These are phyloP conservation scores for Hybos culiciformis DNA, from an alignment of 2,888 invertebrate genomes.

Conservation along the genomic window DNA sequence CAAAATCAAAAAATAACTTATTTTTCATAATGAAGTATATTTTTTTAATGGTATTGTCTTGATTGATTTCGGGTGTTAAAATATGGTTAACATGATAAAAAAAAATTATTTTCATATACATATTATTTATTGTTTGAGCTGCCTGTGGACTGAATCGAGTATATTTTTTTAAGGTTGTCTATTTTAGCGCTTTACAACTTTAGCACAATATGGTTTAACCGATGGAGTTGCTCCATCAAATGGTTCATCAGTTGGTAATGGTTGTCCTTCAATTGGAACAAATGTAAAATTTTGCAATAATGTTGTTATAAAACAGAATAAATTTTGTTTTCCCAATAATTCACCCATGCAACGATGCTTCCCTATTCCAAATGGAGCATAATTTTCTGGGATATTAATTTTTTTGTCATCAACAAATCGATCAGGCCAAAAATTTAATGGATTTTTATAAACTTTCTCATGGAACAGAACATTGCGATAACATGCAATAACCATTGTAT, in stretches of 20 bases:
- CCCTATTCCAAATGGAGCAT: conserved; percentile 64
- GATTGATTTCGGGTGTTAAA: too few species aligned
- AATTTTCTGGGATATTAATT: conserved; percentile 49
- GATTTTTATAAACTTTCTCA: conserved; percentile 51
- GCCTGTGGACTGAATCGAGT: too few species aligned
- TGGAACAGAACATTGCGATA: conserved; percentile 59
- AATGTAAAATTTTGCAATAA: conserved; percentile 62
- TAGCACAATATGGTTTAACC: conserved; percentile 55
- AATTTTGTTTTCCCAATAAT: conserved; percentile 55
- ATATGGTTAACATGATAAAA: too few species aligned
- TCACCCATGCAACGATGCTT: conserved; percentile 76
- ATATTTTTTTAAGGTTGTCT: too few species aligned
- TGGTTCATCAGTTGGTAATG: conserved; percentile 49
- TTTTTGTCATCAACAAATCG: conserved; percentile 53
- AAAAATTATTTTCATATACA: too few species aligned
- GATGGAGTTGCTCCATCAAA: conserved; percentile 68
- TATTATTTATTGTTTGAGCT: too few species aligned
- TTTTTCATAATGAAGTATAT: too few species aligned
- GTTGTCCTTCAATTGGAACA: conserved; percentile 46
- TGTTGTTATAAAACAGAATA: conserved; percentile 60
- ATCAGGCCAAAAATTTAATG: conserved; percentile 59
- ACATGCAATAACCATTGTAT: conserved; percentile 67
- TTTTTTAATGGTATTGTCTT: too few species aligned
- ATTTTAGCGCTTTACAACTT: conserved; percentile 40
- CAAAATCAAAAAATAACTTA: too few species aligned